Evolutionary conservation across 1,140 invertebrate genomes (phyloP), one percentile per base, ranked within the genome.

Genomic region (Eriocheir sinensis): DNA sequence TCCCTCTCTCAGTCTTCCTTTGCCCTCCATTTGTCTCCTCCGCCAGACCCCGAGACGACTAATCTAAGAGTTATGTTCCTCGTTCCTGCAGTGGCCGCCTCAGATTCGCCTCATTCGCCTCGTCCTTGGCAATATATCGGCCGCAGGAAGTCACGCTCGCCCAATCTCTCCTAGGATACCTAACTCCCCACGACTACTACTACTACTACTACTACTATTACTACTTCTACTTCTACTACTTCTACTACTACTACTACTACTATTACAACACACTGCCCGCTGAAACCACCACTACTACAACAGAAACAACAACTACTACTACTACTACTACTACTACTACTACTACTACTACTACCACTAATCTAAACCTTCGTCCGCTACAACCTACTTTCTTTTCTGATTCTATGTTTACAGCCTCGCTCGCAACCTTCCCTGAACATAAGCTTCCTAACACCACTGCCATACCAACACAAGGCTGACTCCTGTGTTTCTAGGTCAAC

Each of bases 181-280:
- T n/a, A 1, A 1, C n/a, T n/a, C n/a, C n/a, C n/a, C n/a, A n/a
- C n/a, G n/a, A n/a, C n/a, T n/a, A n/a, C n/a, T n/a, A n/a, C n/a
- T 72, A 15, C 53, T 72, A 72, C 53, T 72, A 53, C 21, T 3
- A 53, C 48, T 53, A 21, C 60, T n/a, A n/a, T n/a, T 72, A 72
- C 60, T 21, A 72, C 60, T 17, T 21, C 21, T 72, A 72, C 53
- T 72, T 12, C 53, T 72, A 72, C 53, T 72, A 72, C n/a, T n/a
- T n/a, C n/a, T n/a, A n/a, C n/a, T n/a, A n/a, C 53, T 72, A 72
- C 53, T 72, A 72, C 53, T 72, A 72, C 53, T 72, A 72, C 53
- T 72, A 15, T 21, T 72, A 72, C 53, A 48, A 15, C 27, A n/a
- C 60, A n/a, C n/a, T 72, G 9, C 9, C 53, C 27, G 27, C 53